Conservation (phyloP, 2,113 vertebrate species). For the Hoplias malabaricus region DNA sequence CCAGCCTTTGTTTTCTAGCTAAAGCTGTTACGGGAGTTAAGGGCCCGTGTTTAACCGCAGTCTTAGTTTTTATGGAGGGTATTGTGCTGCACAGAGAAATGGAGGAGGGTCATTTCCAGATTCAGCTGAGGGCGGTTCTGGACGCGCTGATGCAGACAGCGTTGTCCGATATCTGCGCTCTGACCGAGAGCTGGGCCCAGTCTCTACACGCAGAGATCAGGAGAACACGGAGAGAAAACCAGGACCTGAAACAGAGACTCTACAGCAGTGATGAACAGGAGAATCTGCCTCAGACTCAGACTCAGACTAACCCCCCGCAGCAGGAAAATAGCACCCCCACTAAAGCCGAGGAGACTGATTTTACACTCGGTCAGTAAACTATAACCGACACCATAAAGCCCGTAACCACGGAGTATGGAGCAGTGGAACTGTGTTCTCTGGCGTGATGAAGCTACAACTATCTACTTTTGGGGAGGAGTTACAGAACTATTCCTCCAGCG, state of each 20-base stretch:
- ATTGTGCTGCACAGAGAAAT: neutral
- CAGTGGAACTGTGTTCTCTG: neutral
- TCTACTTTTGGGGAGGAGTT: neutral
- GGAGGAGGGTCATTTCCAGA: constrained; percentile 32
- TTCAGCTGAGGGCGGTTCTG: constrained; percentile 37
- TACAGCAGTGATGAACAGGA: neutral
- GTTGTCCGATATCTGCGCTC: constrained; percentile 30
- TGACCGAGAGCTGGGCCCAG: constrained; percentile 34
- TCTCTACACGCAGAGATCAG: constrained; percentile 22
- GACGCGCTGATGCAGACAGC: constrained; percentile 35
- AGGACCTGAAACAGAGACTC: constrained; percentile 16
- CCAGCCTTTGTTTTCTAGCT: too few relatives aligned
- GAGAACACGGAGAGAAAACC: constrained; percentile 22
- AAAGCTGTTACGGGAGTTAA: too few relatives aligned
- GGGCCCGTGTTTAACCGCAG: too few relatives aligned
- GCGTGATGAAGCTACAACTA: neutral
- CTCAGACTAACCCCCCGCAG: neutral
- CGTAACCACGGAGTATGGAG: neutral
- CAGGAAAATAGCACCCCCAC: neutral
- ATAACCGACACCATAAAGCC: neutral
- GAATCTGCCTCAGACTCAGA: neutral
- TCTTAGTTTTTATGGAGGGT: neutral
- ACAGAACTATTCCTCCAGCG: too few relatives aligned
- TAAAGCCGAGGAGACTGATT: constrained; percentile 17
- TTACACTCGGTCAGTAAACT: constrained; percentile 11